Evolutionary conservation across 2,113 vertebrate genomes (phyloP), one percentile per base, ranked within the genome.

Genomic region (Cyanoramphus novaezelandiae): DNA sequence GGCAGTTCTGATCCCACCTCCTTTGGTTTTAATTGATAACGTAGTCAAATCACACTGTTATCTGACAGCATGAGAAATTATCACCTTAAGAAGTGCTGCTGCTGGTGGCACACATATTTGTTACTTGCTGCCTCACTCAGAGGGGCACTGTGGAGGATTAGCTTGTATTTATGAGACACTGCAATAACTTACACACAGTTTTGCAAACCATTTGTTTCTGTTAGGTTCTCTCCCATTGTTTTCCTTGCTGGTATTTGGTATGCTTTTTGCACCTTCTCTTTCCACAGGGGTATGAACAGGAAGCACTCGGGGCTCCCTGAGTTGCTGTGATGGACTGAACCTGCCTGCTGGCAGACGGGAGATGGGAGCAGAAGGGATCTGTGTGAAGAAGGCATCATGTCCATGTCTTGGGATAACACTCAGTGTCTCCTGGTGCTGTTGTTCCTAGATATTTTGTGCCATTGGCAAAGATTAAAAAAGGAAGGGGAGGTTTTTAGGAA

Each of bases 271-370:
- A 35, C 49, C 78, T 90, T 24, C 31, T 0, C 2, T n/a, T 84
- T 62, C 53, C 53, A 16, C 14, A n/a, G 0, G 10, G 60, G 17
- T 1, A 0, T 3, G 49, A 78, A 23, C 8, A 87, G 35, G 60
- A 80, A 72, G 64, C 0, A 0, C 35, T 31, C 0, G 0, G 62
- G 63, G 37, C 49, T 83, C 52, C 27, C 59, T 15, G 46, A 47
- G 75, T 17, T 65, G 33, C 37, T 62, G 27, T 17, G 85, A 21
- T 41, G 41, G 80, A 7, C 41, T 31, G n/a, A 31, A 21, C 31
- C 29, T 57, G 47, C 39, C 82, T 57, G 27, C 13, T 1, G 7
- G 37, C 41, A 35, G 70, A 39, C 37, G 10, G 37, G 49, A 77
- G 10, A 11, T 35, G 53, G 27, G 18, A 91, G 49, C 72, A 74